Evolutionary conservation across 2,888 invertebrate species (phyloP).

Genomic region (Tenodera sinensis): DNA sequence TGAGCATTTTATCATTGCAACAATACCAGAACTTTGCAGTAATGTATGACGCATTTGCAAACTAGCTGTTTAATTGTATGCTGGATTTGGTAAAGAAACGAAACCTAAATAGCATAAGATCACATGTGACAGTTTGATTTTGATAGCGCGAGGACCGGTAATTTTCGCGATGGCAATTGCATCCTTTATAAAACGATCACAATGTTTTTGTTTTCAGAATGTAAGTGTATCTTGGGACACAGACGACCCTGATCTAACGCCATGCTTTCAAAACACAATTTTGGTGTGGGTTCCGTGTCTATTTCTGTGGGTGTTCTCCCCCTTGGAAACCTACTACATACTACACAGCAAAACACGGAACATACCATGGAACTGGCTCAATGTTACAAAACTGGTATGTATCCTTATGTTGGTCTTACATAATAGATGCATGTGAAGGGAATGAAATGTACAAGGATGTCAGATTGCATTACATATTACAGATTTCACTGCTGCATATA

Average conservation of each 20-base stretch:
- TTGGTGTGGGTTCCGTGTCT: slow-evolving; percentile 85
- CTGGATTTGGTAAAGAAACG: neutral
- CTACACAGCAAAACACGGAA: slow-evolving; percentile 70
- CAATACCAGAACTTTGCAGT: too few relatives aligned
- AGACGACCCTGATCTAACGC: slow-evolving; percentile 77
- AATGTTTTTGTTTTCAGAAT: slow-evolving; percentile 60
- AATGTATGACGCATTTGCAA: too few relatives aligned
- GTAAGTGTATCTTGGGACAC: slow-evolving; percentile 74
- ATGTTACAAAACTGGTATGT: slow-evolving; percentile 62
- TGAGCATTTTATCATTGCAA: too few relatives aligned
- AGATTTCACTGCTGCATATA: neutral
- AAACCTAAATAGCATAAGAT: neutral
- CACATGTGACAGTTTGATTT: neutral
- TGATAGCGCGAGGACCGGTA: neutral
- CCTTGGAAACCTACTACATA: slow-evolving; percentile 73
- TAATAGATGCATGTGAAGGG: neutral
- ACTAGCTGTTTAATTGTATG: neutral
- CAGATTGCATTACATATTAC: neutral
- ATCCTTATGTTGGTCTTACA: neutral
- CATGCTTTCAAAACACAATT: slow-evolving; percentile 88
- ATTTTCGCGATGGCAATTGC: neutral
- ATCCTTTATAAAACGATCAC: neutral
- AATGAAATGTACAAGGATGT: neutral
- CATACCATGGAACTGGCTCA: slow-evolving; percentile 70
- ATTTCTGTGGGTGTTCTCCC: slow-evolving; percentile 73